These are phyloP conservation scores for Hypselothyrea guttata DNA, from an alignment of 2,888 invertebrate species.

Conservation along the genomic window DNA sequence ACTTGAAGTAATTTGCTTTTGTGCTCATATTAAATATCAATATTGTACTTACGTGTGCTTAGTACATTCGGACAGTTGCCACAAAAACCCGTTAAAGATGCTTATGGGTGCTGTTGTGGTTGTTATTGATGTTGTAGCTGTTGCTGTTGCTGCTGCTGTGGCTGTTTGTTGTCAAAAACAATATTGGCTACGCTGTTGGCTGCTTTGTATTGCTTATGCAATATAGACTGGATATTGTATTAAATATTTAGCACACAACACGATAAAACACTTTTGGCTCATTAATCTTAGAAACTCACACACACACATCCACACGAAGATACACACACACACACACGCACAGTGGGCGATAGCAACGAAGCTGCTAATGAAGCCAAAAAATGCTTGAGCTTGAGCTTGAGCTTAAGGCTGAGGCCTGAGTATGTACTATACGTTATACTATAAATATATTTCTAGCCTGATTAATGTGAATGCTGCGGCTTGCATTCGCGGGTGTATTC, in stretches of 20 bases:
- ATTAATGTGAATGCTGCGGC: conserved; percentile 46
- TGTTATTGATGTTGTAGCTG: not conserved
- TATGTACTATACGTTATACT: too few relatives aligned
- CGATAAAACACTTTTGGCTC: conserved; percentile 76
- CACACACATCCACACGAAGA: conserved; percentile 5
- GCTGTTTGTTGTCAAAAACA: conserved; percentile 19
- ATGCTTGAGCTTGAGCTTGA: too few relatives aligned
- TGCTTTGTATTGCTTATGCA: conserved; percentile 65
- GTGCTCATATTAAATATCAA: conserved; percentile 20
- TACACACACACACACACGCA: conserved; percentile 7
- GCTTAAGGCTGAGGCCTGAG: too few relatives aligned
- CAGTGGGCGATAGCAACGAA: conserved; percentile 8
- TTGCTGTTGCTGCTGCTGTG: not conserved
- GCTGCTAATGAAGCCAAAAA: conserved; percentile 60
- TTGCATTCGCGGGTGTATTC: not conserved
- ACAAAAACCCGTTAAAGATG: not conserved
- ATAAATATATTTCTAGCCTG: conserved; percentile 37
- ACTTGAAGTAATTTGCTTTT: conserved; percentile 14
- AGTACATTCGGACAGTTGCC: not conserved
- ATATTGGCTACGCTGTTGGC: conserved; percentile 14
- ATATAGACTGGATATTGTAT: conserved; percentile 71
- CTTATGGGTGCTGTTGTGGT: not conserved
- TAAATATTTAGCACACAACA: conserved; percentile 74
- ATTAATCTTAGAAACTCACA: conserved; percentile 59
- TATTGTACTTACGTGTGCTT: conserved; percentile 34